A percentile compares a stretch with the other conserved stretches of the same genome.
Evolutionary conservation across 2,888 invertebrate genomes (phyloP).

Genomic region (Drosophila dives): DNA sequence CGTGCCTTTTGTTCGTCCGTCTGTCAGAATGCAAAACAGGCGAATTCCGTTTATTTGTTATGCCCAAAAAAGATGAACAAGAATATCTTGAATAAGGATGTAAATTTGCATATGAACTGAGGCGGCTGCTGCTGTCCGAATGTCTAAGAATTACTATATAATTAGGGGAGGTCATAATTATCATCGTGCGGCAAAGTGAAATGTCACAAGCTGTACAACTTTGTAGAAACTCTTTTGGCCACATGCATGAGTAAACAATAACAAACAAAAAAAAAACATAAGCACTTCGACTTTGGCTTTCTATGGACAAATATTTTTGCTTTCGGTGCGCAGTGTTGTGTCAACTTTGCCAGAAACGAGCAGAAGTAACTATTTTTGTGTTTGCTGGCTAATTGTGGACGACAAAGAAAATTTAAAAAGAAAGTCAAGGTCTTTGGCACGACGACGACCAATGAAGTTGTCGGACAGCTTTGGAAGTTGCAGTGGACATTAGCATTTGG

Average conservation of each 20-base stretch:
- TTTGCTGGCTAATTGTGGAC: slow-evolving; percentile 61
- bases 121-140: slow-evolving; percentile 12
- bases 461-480: slow-evolving; percentile 22
- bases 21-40: slow-evolving; percentile 30
- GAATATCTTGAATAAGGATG: slow-evolving; percentile 11
- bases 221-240: slow-evolving; percentile 49
- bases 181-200: slow-evolving; percentile 40
- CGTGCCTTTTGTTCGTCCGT: slow-evolving; percentile 39
- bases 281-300: slow-evolving; percentile 63
- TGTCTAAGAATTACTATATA: slow-evolving; percentile 31
- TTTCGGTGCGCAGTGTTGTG: slow-evolving; percentile 61
- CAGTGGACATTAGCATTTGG: slow-evolving; percentile 50
- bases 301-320: slow-evolving; percentile 67
- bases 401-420: slow-evolving; percentile 62
- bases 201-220: slow-evolving; percentile 39
- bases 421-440: slow-evolving; percentile 74
- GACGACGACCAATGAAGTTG: slow-evolving; percentile 51
- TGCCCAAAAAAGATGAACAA: slow-evolving; percentile 26
- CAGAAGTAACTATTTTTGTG: slow-evolving; percentile 33
- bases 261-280: slow-evolving; percentile 42
- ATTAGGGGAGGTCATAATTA: slow-evolving; percentile 36
- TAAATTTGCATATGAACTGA: slow-evolving; percentile 60
- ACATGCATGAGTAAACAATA: slow-evolving; percentile 66
- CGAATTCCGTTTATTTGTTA: slow-evolving; percentile 46
- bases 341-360: slow-evolving; percentile 47